Evolutionary conservation across 92 coral and sea anemone genomes (phyloP).

Genomic region (Parazoanthus atlanticus): DNA sequence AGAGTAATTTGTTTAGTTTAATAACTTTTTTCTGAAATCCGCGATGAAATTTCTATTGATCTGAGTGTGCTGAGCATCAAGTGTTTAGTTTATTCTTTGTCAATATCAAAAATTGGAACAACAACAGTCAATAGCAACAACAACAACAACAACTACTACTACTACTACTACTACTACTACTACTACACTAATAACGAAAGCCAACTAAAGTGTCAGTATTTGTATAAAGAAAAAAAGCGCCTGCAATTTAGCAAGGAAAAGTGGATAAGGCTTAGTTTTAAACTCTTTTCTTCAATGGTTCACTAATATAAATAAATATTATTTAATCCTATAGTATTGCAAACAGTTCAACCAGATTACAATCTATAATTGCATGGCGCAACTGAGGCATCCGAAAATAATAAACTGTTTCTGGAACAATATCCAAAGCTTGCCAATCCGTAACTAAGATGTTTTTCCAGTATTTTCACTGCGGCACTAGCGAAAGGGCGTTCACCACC

Average conservation of each 20-base stretch:
- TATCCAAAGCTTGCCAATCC: conserved; percentile 21
- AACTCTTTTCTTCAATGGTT: neutral
- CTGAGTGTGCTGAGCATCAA: too few species aligned
- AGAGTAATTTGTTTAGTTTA: too few species aligned
- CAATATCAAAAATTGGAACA: too few species aligned
- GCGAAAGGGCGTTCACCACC: conserved; percentile 3
- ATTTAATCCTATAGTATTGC: neutral
- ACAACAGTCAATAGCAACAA: too few species aligned
- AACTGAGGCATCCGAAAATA: neutral
- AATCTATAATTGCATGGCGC: conserved; percentile 12
- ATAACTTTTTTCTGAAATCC: too few species aligned
- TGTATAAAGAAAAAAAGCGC: neutral
- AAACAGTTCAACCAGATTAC: neutral
- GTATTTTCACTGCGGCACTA: conserved; percentile 4
- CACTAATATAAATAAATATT: neutral
- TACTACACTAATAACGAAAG: neutral
- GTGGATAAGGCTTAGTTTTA: too few species aligned
- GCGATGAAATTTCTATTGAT: too few species aligned
- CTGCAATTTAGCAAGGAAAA: neutral
- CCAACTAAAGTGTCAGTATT: neutral
- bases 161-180: neutral
- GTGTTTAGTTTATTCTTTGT: too few species aligned
- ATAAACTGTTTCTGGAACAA: neutral
- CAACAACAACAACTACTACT: neutral
- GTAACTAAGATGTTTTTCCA: conserved; percentile 37